Evolutionary conservation across 2,888 invertebrate species (phyloP), one percentile per base, ranked within the genome.

Genomic region (Heliconius ethilla): DNA sequence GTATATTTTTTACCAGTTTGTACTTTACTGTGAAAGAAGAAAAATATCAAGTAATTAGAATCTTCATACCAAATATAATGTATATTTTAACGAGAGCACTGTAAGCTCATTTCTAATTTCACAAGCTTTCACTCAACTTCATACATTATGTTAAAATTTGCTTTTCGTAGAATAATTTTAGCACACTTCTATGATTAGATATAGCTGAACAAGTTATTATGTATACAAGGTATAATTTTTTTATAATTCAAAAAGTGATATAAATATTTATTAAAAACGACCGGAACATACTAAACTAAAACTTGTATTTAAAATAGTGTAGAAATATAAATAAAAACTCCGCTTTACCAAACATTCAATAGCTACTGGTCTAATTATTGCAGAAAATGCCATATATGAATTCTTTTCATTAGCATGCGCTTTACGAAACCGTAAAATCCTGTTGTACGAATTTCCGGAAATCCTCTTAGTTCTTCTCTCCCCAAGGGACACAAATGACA

Each of bases 51-150:
- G n/a, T 67, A 67, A 67, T 37, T 37, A 37, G 13, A n/a, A 22
- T 67, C 66, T n/a, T 33, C 33, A 37, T 37, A 9, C 37, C 11
- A 66, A n/a, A 66, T 11, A 22, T 33, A 15, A 67, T 33, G 33
- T 33, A 33, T 67, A 33, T n/a, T 25, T 29, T 29, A 51, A 70
- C 51, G 27, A 55, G 29, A 45, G 25, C 25, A 11, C 40, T 27
- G 69, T 70, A 70, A 70, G 29, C 70, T 70, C 70, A 70, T 70
- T 51, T 27, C 40, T 40, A 69, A 69, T 67, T 75, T 67, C 75
- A 67, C 45, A 75, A 75, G 67, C 33, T 75, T 67, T 69, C 69
- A 75, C 59, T 70, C 59, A 33, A 69, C 55, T 75, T 75, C 33
- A 59, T 69, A 75, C 27, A 37, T 69, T 69, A 75, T 69, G 67